phyloP scores from a whole-genome alignment of 2,888 invertebrate species.

The Syrphus vitripennis region DNA sequence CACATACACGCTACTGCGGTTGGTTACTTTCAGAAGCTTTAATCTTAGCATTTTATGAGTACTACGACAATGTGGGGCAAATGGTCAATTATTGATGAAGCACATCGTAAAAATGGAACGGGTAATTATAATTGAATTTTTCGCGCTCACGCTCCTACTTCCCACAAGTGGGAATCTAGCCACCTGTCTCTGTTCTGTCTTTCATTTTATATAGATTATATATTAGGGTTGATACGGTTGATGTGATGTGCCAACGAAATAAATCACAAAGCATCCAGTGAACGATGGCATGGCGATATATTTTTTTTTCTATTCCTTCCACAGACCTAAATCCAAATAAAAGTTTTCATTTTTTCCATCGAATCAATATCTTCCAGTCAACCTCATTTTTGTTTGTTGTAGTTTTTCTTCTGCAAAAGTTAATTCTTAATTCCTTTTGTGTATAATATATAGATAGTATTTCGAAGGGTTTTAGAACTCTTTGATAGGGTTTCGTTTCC shows the following conservation, averaged over 20 bases:
- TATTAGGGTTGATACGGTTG: slow-evolving; percentile 22
- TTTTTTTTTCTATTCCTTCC: slow-evolving; percentile 10
- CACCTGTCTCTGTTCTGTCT: slow-evolving; percentile 40
- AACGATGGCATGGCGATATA: neutral
- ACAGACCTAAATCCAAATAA: slow-evolving; percentile 48
- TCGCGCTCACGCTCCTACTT: neutral
- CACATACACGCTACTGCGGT: neutral
- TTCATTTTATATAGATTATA: neutral
- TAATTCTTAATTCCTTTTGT: slow-evolving; percentile 45
- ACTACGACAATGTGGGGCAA: slow-evolving; percentile 28
- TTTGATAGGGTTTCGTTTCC: slow-evolving; percentile 19
- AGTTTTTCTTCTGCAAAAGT: neutral
- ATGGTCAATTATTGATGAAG: slow-evolving; percentile 59
- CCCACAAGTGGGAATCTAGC: slow-evolving; percentile 22
- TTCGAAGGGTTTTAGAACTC: neutral
- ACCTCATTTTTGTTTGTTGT: slow-evolving; percentile 23
- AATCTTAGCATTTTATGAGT: slow-evolving; percentile 26
- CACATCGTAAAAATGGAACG: neutral
- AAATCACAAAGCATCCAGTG: slow-evolving; percentile 13
- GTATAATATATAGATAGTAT: neutral
- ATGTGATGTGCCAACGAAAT: neutral
- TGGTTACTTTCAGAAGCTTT: neutral
- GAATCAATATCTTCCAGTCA: slow-evolving; percentile 62
- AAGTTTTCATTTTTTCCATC: slow-evolving; percentile 22
- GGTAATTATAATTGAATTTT: slow-evolving; percentile 53